phyloP scores from a whole-genome alignment of 1,140 invertebrate species.

The Tachypleus tridentatus region DNA sequence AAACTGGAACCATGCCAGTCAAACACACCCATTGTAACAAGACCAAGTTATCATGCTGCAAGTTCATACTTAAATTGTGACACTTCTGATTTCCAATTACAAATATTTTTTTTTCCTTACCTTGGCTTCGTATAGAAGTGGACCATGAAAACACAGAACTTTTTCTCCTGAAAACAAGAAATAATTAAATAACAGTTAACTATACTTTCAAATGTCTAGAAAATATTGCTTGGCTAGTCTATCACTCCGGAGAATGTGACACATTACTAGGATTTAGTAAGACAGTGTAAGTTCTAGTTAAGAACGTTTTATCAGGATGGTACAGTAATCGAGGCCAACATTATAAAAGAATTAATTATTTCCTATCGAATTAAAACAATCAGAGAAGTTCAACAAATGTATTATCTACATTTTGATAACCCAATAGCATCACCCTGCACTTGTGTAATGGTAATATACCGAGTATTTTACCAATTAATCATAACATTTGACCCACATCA shows the following conservation, averaged over 20 bases:
- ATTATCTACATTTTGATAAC: too few relatives aligned
- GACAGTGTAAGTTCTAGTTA: background rate
- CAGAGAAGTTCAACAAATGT: too few relatives aligned
- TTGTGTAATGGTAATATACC: too few relatives aligned
- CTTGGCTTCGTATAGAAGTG: conserved; percentile 89
- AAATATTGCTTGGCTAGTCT: background rate
- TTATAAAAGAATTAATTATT: background rate
- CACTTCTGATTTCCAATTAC: too few relatives aligned
- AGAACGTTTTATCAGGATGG: background rate
- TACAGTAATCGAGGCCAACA: background rate
- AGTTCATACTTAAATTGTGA: conserved; percentile 1
- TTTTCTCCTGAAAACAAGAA: conserved; percentile 52
- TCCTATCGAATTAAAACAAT: too few relatives aligned
- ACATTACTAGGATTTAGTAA: background rate
- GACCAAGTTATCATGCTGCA: background rate
- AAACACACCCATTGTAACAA: too few relatives aligned
- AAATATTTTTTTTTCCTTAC: conserved; percentile 3
- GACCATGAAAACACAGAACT: conserved; percentile 91
- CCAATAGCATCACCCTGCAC: too few relatives aligned
- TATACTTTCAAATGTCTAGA: conserved; percentile 23
- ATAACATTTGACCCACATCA: too few relatives aligned
- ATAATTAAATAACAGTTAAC: conserved; percentile 29
- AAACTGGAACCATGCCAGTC: too few relatives aligned
- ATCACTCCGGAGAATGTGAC: background rate
- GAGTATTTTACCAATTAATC: too few relatives aligned